phyloP scores from a whole-genome alignment of 2,113 vertebrate genomes.

The Natator depressus region DNA sequence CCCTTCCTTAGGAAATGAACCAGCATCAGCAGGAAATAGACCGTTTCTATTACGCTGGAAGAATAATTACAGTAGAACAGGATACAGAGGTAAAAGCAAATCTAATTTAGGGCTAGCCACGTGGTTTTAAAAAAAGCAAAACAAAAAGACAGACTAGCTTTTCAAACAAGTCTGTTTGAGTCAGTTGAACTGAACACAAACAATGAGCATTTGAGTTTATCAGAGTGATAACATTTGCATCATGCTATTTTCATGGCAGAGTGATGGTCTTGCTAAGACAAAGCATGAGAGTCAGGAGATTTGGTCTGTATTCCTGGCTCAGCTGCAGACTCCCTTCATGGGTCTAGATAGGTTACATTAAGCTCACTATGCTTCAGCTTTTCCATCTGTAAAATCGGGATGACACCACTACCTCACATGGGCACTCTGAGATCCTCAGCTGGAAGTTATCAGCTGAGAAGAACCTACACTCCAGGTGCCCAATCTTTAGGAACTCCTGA shows the following conservation, averaged over 20 bases:
- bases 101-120: not conserved
- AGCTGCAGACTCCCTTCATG: not conserved
- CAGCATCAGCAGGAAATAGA: not conserved
- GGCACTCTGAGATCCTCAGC: not conserved
- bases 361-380: not conserved
- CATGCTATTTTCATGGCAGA: not conserved
- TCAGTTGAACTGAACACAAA: accelerated
- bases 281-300: accelerated
- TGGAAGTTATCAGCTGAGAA: not conserved
- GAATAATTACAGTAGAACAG: not conserved
- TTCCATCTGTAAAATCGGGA: not conserved
- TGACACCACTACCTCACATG: not conserved
- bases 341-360: not conserved
- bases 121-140: not conserved
- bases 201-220: accelerated
- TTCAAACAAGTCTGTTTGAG: not conserved
- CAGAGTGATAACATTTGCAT: accelerated
- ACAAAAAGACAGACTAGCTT: not conserved
- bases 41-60: not conserved
- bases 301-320: not conserved
- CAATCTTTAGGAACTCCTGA: not conserved
- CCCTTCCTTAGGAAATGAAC: not conserved
- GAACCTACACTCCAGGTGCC: not conserved
- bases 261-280: not conserved
- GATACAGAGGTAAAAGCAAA: not conserved